Evolutionary conservation across 2,888 invertebrate species (phyloP).

Genomic region (Cantharis rustica): DNA sequence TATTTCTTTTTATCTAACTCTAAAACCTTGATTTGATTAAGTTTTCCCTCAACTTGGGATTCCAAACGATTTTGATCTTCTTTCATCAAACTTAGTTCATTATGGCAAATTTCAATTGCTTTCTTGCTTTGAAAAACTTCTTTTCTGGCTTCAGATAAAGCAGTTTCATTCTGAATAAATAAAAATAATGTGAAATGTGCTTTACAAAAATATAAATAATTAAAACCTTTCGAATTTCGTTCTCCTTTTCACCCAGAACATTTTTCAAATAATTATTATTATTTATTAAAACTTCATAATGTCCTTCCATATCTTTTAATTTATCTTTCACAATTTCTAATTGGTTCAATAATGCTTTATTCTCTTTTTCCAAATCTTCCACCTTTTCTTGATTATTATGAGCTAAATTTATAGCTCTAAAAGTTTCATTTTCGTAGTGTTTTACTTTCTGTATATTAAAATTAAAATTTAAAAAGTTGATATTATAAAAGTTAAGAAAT

Average conservation of each 20-base stretch:
- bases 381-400: constrained; percentile 71
- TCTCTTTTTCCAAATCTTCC: constrained; percentile 60
- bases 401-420: constrained; percentile 71
- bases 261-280: neutral
- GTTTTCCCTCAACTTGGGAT: constrained; percentile 40
- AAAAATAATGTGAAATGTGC: constrained; percentile 15
- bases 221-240: constrained; percentile 51
- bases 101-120: constrained; percentile 59
- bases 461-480: neutral
- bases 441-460: constrained; percentile 56
- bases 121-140: constrained; percentile 55
- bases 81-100: constrained; percentile 50
- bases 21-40: constrained; percentile 37
- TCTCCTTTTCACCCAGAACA: neutral
- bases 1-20: constrained; percentile 50
- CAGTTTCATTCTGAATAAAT: constrained; percentile 46
- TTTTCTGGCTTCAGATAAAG: constrained; percentile 45
- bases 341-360: constrained; percentile 51
- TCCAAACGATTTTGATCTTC: constrained; percentile 43
- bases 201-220: constrained; percentile 40
- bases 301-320: neutral
- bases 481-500: constrained; percentile 5
- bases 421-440: constrained; percentile 71
- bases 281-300: neutral
- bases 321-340: constrained; percentile 56